Evolutionary conservation across 2,113 vertebrate genomes (phyloP).

Genomic region (Sarotherodon lohbergeri): DNA sequence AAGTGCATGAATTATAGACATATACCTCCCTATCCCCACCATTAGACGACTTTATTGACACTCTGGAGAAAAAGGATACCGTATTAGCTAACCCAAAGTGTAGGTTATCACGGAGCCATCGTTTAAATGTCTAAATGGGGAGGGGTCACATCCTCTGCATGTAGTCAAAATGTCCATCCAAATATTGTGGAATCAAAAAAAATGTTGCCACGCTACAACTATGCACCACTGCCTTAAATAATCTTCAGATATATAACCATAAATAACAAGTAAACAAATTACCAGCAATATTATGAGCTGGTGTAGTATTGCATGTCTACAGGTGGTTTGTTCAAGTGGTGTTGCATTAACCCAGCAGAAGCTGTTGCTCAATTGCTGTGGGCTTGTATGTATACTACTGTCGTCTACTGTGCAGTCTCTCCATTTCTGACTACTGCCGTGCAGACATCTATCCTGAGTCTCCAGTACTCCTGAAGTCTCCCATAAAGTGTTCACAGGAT

Average conservation of each 20-base stretch:
- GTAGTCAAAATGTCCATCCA: not conserved
- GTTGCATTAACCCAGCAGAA: not conserved
- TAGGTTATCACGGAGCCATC: not conserved
- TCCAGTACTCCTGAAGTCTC: not conserved
- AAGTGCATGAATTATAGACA: not conserved
- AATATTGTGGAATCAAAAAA: not conserved
- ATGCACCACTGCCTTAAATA: not conserved
- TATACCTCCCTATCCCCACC: not conserved
- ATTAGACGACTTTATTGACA: not conserved
- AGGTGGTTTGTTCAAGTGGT: not conserved
- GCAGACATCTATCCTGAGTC: not conserved
- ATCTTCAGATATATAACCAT: not conserved
- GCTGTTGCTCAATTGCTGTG: not conserved
- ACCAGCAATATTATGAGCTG: not conserved
- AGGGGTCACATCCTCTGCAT: not conserved
- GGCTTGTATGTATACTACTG: not conserved
- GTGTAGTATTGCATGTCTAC: not conserved
- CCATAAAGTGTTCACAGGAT: not conserved
- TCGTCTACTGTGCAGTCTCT: not conserved
- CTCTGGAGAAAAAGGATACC: not conserved
- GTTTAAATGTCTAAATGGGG: not conserved
- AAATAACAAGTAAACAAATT: not conserved
- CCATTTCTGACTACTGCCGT: not conserved
- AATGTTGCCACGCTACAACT: not conserved
- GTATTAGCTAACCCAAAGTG: not conserved